A percentile compares a stretch with the other conserved stretches of the same genome.
phyloP scores from a whole-genome alignment of 2,113 vertebrate species.

The Semicossyphus pulcher region DNA sequence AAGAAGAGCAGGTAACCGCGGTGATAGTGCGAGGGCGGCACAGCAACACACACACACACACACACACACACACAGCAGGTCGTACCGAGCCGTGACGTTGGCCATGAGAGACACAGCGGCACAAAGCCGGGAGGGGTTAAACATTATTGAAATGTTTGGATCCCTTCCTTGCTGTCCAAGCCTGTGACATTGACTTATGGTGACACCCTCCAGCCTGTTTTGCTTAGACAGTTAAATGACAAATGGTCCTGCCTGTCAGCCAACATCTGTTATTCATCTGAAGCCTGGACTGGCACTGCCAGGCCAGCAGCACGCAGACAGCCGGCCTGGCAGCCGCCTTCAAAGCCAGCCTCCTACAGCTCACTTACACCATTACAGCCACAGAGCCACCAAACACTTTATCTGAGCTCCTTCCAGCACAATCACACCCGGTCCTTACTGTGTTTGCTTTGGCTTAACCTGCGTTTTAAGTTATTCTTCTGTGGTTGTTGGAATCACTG shows the following conservation, averaged over 20 bases:
- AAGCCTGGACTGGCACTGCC: slow-evolving; percentile 54
- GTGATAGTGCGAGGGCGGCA: background rate
- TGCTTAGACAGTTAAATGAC: slow-evolving; percentile 72
- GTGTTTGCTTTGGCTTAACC: background rate
- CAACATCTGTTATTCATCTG: slow-evolving; percentile 75
- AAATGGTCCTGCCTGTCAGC: slow-evolving; percentile 71
- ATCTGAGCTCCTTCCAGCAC: slow-evolving; percentile 28
- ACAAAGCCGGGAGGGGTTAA: slow-evolving; percentile 35
- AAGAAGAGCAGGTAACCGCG: slow-evolving; percentile 12
- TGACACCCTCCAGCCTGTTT: slow-evolving; percentile 70
- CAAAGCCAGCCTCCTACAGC: slow-evolving; percentile 47
- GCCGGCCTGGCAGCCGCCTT: slow-evolving; percentile 50
- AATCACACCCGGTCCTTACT: slow-evolving; percentile 1
- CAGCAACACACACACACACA: too few species aligned
- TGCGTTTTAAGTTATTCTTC: background rate
- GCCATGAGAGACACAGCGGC: background rate
- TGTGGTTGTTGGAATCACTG: slow-evolving; percentile 9
- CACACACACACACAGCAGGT: slow-evolving; percentile 30
- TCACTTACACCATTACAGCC: slow-evolving; percentile 43
- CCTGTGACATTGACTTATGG: slow-evolving; percentile 70
- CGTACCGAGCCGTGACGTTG: background rate
- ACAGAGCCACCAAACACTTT: slow-evolving; percentile 33
- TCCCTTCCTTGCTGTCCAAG: slow-evolving; percentile 27
- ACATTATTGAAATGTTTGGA: slow-evolving; percentile 64
- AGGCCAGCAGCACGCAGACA: slow-evolving; percentile 26